These are phyloP conservation scores for Dichetophora obliterata DNA, from an alignment of 2,888 invertebrate species.

Conservation along the genomic window DNA sequence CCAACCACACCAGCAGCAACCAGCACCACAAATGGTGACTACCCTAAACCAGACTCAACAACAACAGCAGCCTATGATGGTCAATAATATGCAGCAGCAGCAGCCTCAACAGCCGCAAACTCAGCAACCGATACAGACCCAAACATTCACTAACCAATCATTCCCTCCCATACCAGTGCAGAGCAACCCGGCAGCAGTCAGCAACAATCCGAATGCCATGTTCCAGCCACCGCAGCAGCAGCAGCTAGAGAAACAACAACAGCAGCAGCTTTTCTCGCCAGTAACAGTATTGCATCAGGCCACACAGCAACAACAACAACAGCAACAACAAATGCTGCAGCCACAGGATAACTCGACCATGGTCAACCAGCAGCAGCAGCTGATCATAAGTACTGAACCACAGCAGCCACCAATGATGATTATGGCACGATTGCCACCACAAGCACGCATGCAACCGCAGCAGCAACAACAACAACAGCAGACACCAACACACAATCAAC, in stretches of 20 bases:
- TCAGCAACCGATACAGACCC: constrained; percentile 78
- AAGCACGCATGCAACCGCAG: constrained; percentile 45
- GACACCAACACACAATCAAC: constrained; percentile 44
- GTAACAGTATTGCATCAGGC: constrained; percentile 44
- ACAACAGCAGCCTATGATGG: constrained; percentile 38
- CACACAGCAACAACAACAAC: constrained; percentile 19
- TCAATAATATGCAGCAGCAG: constrained; percentile 39
- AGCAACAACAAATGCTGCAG: constrained; percentile 12
- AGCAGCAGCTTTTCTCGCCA: constrained; percentile 59
- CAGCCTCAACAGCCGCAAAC: constrained; percentile 57
- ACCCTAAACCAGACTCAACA: constrained; percentile 45
- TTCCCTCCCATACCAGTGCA: constrained; percentile 71
- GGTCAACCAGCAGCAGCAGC: constrained; percentile 41
- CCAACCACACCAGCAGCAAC: constrained; percentile 36
- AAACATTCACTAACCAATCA: constrained; percentile 89
- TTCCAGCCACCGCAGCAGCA: constrained; percentile 54
- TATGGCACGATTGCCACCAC: constrained; percentile 55
- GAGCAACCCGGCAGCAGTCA: constrained; percentile 36
- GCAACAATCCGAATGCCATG: constrained; percentile 49
- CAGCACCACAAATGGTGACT: constrained; percentile 36
- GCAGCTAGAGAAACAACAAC: constrained; percentile 44
- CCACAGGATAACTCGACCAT: not conserved
- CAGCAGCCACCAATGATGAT: constrained; percentile 58
- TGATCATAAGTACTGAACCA: constrained; percentile 43
- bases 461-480: constrained; percentile 44